Evolutionary conservation across 2,113 vertebrate species (phyloP).

Genomic region (Chrysemys picta): DNA sequence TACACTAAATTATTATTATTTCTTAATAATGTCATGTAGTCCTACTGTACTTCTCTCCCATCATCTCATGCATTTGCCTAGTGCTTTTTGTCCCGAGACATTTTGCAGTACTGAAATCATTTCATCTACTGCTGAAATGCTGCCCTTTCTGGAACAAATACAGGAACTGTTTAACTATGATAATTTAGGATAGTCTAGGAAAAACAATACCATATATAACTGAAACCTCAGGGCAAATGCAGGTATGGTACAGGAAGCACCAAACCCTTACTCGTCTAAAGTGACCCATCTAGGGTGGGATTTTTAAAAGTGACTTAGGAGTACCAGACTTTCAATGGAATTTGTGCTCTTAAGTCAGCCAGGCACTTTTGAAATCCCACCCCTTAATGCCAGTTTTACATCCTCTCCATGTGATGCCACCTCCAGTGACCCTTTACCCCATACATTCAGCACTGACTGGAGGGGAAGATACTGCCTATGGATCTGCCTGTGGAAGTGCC

Average conservation of each 20-base stretch:
- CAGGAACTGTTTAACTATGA: neutral
- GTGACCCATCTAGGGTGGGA: neutral
- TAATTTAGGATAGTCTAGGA: neutral
- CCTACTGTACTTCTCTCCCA: neutral
- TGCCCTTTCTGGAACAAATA: neutral
- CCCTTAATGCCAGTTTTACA: neutral
- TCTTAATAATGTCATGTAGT: neutral
- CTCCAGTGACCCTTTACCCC: neutral
- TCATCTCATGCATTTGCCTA: neutral
- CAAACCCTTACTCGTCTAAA: neutral
- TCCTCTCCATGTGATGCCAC: constrained; percentile 18
- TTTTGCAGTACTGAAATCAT: neutral
- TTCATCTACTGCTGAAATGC: neutral
- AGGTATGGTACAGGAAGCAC: neutral
- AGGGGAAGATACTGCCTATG: constrained; percentile 7
- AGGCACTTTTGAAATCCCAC: neutral
- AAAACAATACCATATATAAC: neutral
- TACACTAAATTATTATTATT: neutral
- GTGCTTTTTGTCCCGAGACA: neutral
- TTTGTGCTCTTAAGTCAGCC: neutral
- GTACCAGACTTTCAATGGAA: neutral
- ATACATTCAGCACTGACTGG: neutral
- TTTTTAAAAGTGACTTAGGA: neutral
- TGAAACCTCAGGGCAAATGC: neutral
- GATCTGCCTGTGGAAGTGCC: constrained; percentile 10